Evolutionary conservation across 35 echinoderm and acorn worm species (phyloP), one percentile per base, ranked within the genome.

Genomic region (Strongylocentrotus purpuratus): DNA sequence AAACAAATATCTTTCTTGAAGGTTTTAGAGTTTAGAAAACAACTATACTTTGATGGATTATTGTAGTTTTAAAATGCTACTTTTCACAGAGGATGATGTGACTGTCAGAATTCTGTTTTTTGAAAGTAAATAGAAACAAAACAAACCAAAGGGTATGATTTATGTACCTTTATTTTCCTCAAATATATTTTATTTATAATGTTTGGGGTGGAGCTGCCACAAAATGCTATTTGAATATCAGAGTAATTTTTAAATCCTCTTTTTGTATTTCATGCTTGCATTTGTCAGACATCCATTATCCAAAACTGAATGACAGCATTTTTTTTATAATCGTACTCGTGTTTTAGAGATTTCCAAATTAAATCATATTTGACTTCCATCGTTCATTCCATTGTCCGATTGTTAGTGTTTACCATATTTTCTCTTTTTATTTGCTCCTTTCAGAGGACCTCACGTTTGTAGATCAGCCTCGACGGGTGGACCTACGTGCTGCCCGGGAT

Each of bases 391-490:
- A 18, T 31, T 31, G 8, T 3, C n/a, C 9, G 15, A 86, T 22
- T 89, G 9, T 46, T 88, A n/a, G n/a, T n/a, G n/a, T 46, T 45
- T 33, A 46, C 17, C 8, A 45, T 46, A 33, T 35, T 33, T 46
- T 89, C n/a, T 25, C 25, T 25, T 33, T 86, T 86, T 89, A 20
- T 31, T 41, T 45, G 5, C 15, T 46, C 4, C 5, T 46, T 46
- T 45, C 87, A 89, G 87, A 46, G 87, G 87, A 18, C 87, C 87
- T 46, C 87, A 89, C 31, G 87, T 89, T 7, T 89, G 87, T 46
- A 33, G 87, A 46, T 89, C 87, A 28, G 32, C 87, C 0, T 33
- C 45, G 31, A 46, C 33, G 33, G 87, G 87, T 45, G 15, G 20
- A 25, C 12, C 32, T 45, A 89, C 87, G 8, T 89, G 87, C 10